Base-by-base conservation (phyloP, 2,888 invertebrate genomes). In the Pristionchus exspectatus region DNA sequence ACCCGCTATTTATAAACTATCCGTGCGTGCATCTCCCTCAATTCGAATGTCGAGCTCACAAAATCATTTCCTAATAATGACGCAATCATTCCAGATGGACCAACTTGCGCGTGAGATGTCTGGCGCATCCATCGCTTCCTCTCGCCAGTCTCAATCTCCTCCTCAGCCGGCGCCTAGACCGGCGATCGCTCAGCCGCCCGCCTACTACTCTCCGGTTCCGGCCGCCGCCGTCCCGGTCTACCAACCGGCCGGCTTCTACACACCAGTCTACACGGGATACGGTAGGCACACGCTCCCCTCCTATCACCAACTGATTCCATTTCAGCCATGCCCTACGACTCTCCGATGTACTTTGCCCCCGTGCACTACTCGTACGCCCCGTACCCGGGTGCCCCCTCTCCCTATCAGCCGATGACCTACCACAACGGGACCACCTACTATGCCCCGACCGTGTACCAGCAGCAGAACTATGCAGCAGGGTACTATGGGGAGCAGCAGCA, bases 401-500 rank as follows among this genome's bases (percentile, higher is more conserved):
- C 27, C 27, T n/a, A n/a, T 12, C 72, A 72, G 33, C 77, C 77
- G 10, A 77, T 77, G 77, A 44, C 77, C 44, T 77, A 77, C 44
- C 77, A 77, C 77, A 77, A 77, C 44, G 77, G 77, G 24, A 77
- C 77, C 44, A 77, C 77, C 77, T 77, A 77, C 77, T 77, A 77
- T 50, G 18, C 77, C 24, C 77, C 77, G 18, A 44, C 44, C 44
- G 21, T 44, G 14, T 77, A 77, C n/a, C 77, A 38, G 50, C 30
- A n/a, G 4, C 16, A 10, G 14, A 33, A 74, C 74, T 74, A 74
- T 21, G 21, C 18, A 1, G 18, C 18, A 38, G 27, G 66, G 27
- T 66, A 72, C 72, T 72, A 72, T 27, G 72, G 33, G 30, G 72
- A 30, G 33, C 30, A 30, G n/a, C 21, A 24, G 21, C 21, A 10